phyloP scores from a whole-genome alignment of 2,113 vertebrate species.

The Oreochromis aureus region DNA sequence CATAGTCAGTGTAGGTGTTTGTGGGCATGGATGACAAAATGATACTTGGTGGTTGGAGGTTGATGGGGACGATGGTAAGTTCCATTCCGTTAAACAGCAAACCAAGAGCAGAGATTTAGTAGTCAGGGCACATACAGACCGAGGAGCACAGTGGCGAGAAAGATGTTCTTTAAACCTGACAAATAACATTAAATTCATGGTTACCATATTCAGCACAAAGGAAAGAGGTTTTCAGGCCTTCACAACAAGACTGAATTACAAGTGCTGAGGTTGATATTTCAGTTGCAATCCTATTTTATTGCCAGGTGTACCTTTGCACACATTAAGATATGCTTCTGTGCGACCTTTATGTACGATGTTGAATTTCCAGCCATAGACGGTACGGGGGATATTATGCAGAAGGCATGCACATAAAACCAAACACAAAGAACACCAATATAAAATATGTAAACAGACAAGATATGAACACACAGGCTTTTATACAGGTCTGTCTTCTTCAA shows the following conservation, averaged over 20 bases:
- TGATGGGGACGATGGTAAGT: not conserved
- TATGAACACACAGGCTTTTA: not conserved
- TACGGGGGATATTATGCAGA: not conserved
- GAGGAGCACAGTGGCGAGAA: not conserved
- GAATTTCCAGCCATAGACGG: not conserved
- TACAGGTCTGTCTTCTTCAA: not conserved
- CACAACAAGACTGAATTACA: not conserved
- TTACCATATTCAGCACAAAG: not conserved
- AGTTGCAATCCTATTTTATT: not conserved
- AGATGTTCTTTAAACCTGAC: slow-evolving; percentile 21
- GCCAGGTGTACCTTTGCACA: not conserved
- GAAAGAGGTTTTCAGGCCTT: not conserved
- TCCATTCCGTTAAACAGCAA: not conserved
- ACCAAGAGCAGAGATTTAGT: slow-evolving; percentile 8
- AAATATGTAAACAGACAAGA: not conserved
- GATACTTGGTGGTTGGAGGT: not conserved
- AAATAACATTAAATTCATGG: slow-evolving; percentile 22
- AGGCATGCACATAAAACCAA: not conserved
- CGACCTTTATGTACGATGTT: not conserved
- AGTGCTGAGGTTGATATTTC: not conserved
- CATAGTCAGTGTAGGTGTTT: not conserved
- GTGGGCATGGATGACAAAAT: not conserved
- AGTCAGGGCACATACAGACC: slow-evolving; percentile 18
- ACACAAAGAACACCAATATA: not conserved
- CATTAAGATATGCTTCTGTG: not conserved